Conservation (phyloP, 2,113 vertebrate genomes). For the Chaenogobius annularis region DNA sequence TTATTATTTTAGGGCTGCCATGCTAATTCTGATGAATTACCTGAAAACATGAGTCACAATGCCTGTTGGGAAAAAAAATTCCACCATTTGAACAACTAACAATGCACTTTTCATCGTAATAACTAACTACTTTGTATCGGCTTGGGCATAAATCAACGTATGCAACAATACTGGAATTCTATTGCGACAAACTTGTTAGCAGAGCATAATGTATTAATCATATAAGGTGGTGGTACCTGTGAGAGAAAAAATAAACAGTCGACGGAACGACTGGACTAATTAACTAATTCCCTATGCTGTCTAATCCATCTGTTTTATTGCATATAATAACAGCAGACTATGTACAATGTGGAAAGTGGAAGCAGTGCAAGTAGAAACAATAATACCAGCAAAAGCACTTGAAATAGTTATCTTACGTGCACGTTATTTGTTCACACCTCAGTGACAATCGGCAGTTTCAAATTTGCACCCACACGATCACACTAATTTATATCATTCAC, state of each 20-base stretch:
- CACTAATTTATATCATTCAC: not conserved
- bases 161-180: not conserved
- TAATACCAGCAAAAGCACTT: too few relatives aligned
- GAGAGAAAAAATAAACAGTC: slow-evolving; percentile 1
- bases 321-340: not conserved
- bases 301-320: not conserved
- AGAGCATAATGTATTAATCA: not conserved
- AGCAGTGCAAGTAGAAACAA: not conserved
- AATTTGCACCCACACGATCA: not conserved
- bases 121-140: slow-evolving; percentile 37
- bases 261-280: not conserved
- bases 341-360: not conserved
- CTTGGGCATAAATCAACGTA: not conserved
- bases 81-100: not conserved
- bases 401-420: too few relatives aligned
- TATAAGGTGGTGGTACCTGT: not conserved
- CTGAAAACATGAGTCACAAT: slow-evolving; percentile 30
- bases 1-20: slow-evolving; percentile 38
- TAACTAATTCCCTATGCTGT: not conserved
- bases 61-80: too few relatives aligned
- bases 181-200: not conserved
- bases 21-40: slow-evolving; percentile 62
- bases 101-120: slow-evolving; percentile 3
- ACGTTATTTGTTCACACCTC: not conserved
- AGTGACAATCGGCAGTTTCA: not conserved